These are phyloP conservation scores for Agrotis ipsilon DNA, from an alignment of 2,888 invertebrate species.

Conservation along the genomic window DNA sequence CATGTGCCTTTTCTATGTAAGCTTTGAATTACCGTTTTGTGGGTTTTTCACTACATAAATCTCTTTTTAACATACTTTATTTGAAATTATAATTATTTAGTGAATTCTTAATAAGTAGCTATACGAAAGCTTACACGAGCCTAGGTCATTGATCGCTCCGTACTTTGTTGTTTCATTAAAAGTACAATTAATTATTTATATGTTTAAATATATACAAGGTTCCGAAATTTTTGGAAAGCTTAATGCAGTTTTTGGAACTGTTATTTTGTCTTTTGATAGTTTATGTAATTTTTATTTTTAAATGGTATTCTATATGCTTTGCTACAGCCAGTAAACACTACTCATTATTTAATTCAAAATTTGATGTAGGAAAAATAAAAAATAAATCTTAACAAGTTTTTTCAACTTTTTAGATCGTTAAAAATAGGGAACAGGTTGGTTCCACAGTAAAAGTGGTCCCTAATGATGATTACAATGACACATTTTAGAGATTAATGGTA, in stretches of 20 bases:
- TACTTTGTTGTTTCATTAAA: neutral
- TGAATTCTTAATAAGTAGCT: neutral
- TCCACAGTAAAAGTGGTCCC: too few species aligned
- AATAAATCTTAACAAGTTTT: too few species aligned
- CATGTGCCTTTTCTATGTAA: neutral
- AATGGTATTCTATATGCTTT: too few species aligned
- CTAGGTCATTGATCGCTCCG: neutral
- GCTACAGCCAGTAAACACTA: too few species aligned
- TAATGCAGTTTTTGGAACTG: neutral
- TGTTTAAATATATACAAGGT: neutral
- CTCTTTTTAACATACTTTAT: neutral
- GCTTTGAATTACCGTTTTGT: neutral
- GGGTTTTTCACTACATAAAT: neutral
- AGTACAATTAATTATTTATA: neutral
- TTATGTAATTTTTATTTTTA: neutral
- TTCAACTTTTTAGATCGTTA: too few species aligned
- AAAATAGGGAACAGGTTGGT: too few species aligned
- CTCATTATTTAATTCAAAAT: too few species aligned
- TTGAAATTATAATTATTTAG: neutral
- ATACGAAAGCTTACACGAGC: neutral
- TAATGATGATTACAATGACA: too few species aligned
- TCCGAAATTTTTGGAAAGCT: neutral
- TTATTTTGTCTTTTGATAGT: neutral
- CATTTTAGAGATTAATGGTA: too few species aligned
- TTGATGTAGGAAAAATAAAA: too few species aligned